Evolutionary conservation across 2,888 invertebrate species (phyloP).

Genomic region (Sinopyrophorus schimmeli): DNA sequence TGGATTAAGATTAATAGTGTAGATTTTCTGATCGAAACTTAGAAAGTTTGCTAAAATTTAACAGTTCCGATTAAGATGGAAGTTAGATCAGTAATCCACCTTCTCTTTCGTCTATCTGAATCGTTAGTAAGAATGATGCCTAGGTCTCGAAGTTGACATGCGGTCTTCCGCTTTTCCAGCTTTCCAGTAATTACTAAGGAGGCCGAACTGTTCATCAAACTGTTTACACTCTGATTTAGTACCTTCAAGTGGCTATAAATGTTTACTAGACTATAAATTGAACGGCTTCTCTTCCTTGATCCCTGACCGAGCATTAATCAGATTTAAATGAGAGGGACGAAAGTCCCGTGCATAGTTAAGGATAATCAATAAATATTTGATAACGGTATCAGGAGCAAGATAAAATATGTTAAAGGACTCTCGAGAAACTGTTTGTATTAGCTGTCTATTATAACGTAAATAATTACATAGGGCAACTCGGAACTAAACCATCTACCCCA

Average conservation of each 20-base stretch:
- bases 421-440: too few species aligned
- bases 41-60: too few species aligned
- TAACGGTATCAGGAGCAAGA: too few species aligned
- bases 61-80: too few species aligned
- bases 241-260: conserved; percentile 30
- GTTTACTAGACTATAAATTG: conserved; percentile 31
- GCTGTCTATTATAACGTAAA: too few species aligned
- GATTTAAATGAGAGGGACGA: conserved; percentile 14
- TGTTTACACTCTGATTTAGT: conserved; percentile 40
- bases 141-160: conserved; percentile 30
- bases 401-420: too few species aligned
- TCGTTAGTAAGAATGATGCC: conserved; percentile 34
- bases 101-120: conserved; percentile 20
- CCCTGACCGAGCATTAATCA: conserved; percentile 19
- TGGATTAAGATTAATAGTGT: too few species aligned
- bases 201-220: conserved; percentile 38
- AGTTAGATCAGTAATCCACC: too few species aligned
- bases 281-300: conserved; percentile 17
- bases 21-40: too few species aligned
- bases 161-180: conserved; percentile 34
- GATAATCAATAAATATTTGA: conserved; percentile 4
- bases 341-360: conserved; percentile 4
- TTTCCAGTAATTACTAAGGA: conserved; percentile 36
- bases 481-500: too few species aligned
- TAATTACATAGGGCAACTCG: too few species aligned